These are phyloP conservation scores for Metopia argyrocephala DNA, from an alignment of 2,888 invertebrate genomes.

Conservation along the genomic window DNA sequence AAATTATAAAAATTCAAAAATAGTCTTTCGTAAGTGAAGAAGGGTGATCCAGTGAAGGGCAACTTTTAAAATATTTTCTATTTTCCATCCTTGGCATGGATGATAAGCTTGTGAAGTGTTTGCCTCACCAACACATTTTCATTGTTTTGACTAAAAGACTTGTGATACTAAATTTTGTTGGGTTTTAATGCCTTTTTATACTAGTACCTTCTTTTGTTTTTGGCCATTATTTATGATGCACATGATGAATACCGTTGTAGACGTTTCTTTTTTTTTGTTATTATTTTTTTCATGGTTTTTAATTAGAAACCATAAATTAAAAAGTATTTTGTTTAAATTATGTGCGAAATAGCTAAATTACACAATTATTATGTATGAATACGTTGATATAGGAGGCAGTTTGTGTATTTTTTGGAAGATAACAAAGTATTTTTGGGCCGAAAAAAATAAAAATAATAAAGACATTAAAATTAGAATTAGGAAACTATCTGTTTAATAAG, in stretches of 20 bases:
- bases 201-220: conserved; percentile 4
- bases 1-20: too few species aligned
- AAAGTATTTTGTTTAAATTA: conserved; percentile 64
- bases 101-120: too few species aligned
- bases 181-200: conserved; percentile 5
- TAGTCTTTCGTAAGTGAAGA: too few species aligned
- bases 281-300: conserved; percentile 21
- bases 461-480: too few species aligned
- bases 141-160: background rate
- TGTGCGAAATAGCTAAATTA: conserved; percentile 64
- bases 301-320: conserved; percentile 57
- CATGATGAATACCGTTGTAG: conserved; percentile 37
- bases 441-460: too few species aligned
- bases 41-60: background rate
- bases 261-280: background rate
- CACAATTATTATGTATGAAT: conserved; percentile 37
- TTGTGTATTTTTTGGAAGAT: too few species aligned
- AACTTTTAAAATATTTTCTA: background rate
- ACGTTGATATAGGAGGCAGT: background rate
- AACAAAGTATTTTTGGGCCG: too few species aligned
- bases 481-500: too few species aligned
- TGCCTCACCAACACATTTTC: too few species aligned
- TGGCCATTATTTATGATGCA: conserved; percentile 49
- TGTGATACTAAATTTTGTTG: conserved; percentile 2
- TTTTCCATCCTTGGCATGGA: background rate